Conservation (phyloP, 2,888 invertebrate genomes). For the Latrodectus hesperus region DNA sequence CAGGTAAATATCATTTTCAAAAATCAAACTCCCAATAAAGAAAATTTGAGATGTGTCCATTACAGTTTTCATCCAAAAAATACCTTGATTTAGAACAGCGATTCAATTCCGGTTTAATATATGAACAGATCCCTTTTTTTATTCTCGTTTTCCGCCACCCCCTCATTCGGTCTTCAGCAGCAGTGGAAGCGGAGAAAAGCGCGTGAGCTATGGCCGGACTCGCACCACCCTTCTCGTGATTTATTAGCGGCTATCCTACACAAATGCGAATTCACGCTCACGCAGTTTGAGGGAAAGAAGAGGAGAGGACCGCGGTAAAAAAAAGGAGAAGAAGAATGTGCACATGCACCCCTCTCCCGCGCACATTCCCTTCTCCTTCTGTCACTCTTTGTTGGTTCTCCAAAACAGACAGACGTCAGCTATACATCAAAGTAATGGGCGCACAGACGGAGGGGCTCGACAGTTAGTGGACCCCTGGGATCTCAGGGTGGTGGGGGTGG, state of each 20-base stretch:
- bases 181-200: slow-evolving; percentile 4
- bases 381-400: slow-evolving; percentile 59
- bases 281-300: slow-evolving; percentile 38
- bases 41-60: too few species aligned
- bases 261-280: slow-evolving; percentile 68
- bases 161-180: slow-evolving; percentile 21
- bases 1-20: too few species aligned
- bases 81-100: too few species aligned
- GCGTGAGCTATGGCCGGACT: slow-evolving; percentile 56
- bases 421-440: slow-evolving; percentile 67
- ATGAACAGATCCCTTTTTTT: slow-evolving; percentile 41
- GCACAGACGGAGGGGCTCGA: slow-evolving; percentile 54
- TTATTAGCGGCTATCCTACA: slow-evolving; percentile 67
- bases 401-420: slow-evolving; percentile 66
- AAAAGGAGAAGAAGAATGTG: slow-evolving; percentile 16
- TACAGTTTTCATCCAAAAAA: too few species aligned
- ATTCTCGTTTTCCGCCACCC: not conserved
- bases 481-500: not conserved
- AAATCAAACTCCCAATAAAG: too few species aligned
- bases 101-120: slow-evolving; percentile 28
- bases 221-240: slow-evolving; percentile 47
- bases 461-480: slow-evolving; percentile 56
- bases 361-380: slow-evolving; percentile 41
- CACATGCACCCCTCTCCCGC: not conserved
- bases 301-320: slow-evolving; percentile 8